Percentiles rank a stretch among this genome's conserved stretches.
Conservation (phyloP, 2,113 vertebrate genomes). For the Aptenodytes forsteri region DNA sequence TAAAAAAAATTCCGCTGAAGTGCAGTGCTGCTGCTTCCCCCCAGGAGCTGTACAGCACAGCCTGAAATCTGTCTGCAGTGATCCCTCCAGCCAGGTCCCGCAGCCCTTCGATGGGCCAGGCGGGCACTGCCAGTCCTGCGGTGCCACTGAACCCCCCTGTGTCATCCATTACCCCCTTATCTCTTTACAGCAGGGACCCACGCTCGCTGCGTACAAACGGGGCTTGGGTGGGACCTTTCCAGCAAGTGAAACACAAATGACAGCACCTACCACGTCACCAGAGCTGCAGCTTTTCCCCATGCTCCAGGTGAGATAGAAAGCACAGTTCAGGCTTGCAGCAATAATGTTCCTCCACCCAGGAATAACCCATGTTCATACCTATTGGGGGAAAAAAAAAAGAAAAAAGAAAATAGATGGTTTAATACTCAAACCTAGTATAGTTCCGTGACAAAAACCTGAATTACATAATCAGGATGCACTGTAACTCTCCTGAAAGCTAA, state of each 20-base stretch:
- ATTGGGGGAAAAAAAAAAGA: no score
- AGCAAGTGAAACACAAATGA: background rate
- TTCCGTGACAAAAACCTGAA: background rate
- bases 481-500: background rate
- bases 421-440: background rate
- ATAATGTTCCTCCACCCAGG: background rate
- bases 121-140: background rate
- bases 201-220: accelerated
- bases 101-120: background rate
- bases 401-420: background rate
- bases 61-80: background rate
- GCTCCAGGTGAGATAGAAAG: background rate
- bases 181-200: background rate
- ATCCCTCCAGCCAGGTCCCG: background rate
- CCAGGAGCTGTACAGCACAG: background rate
- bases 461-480: background rate
- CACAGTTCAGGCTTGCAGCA: background rate
- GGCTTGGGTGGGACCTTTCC: background rate
- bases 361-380: background rate
- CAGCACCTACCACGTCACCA: accelerated
- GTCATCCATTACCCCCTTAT: background rate
- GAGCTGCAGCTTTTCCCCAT: background rate
- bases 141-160: background rate
- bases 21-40: background rate
- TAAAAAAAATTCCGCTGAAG: background rate